Conservation (phyloP, 1,140 invertebrate species). For the Trissolcus basalis region DNA sequence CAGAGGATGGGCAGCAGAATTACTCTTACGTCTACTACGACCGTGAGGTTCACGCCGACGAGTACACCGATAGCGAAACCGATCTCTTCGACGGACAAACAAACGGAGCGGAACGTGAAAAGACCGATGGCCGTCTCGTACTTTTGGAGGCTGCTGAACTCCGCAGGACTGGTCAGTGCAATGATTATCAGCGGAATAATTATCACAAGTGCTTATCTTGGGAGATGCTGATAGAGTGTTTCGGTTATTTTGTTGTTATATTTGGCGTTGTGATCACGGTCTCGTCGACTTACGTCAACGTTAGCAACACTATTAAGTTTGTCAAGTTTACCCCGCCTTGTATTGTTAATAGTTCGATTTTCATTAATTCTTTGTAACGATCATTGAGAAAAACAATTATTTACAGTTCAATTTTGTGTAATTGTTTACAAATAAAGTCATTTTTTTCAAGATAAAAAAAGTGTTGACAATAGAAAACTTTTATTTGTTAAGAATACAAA, state of each 20-base stretch:
- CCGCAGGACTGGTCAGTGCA: slow-evolving; percentile 11
- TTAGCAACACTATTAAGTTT: slow-evolving; percentile 77
- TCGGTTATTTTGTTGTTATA: slow-evolving; percentile 75
- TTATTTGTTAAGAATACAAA: no score
- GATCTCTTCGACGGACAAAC: slow-evolving; percentile 13
- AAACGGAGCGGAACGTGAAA: background rate
- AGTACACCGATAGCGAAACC: slow-evolving; percentile 48
- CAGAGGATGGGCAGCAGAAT: slow-evolving; percentile 23
- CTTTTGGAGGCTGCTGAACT: slow-evolving; percentile 57
- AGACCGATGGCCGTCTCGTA: slow-evolving; percentile 24
- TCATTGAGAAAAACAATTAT: background rate
- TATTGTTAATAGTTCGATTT: slow-evolving; percentile 75
- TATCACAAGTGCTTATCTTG: slow-evolving; percentile 9
- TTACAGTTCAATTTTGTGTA: no score
- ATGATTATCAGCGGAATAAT: background rate
- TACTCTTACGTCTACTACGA: slow-evolving; percentile 70
- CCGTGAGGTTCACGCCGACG: slow-evolving; percentile 30
- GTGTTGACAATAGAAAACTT: no score
- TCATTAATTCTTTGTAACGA: slow-evolving; percentile 23
- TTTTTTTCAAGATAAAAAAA: no score
- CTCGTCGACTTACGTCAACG: slow-evolving; percentile 80
- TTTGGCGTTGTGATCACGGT: slow-evolving; percentile 78
- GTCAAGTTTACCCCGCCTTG: slow-evolving; percentile 81
- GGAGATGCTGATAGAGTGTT: slow-evolving; percentile 66
- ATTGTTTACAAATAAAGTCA: no score